A percentile compares a stretch with the other conserved stretches of the same genome.
phyloP scores from a whole-genome alignment of 2,113 vertebrate species.

The Willisornis vidua region DNA sequence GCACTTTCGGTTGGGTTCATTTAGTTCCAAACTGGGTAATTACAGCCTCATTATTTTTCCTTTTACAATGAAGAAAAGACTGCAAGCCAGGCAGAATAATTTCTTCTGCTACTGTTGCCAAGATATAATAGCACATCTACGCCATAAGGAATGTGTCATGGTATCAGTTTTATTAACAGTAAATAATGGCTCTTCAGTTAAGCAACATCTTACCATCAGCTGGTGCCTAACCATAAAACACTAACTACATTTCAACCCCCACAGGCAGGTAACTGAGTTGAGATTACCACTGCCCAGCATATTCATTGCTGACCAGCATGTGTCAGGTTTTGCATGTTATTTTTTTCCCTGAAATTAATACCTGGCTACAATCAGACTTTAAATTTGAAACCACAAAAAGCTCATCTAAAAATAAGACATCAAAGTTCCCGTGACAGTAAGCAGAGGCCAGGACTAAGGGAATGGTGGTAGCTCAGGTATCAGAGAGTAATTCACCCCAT shows the following conservation, averaged over 20 bases:
- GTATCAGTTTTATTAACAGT: slow-evolving; percentile 42
- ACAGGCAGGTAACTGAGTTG: neutral
- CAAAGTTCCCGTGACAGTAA: neutral
- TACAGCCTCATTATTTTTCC: slow-evolving; percentile 50
- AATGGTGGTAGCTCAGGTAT: neutral
- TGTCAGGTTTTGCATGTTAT: neutral
- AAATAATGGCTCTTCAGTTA: slow-evolving; percentile 42
- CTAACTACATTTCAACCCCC: neutral
- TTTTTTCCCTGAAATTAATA: neutral
- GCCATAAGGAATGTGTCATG: slow-evolving; percentile 35
- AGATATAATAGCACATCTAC: slow-evolving; percentile 37
- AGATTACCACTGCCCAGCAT: neutral
- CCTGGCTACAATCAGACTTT: neutral
- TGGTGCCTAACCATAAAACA: neutral
- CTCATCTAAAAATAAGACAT: slow-evolving; percentile 21
- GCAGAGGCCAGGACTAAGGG: neutral
- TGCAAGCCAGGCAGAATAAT: slow-evolving; percentile 56
- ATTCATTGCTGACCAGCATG: neutral
- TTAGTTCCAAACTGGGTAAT: slow-evolving; percentile 56
- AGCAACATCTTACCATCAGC: slow-evolving; percentile 15
- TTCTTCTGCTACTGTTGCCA: slow-evolving; percentile 30
- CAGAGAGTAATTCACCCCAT: neutral
- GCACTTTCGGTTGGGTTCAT: slow-evolving; percentile 36
- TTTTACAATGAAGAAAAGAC: slow-evolving; percentile 52
- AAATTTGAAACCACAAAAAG: neutral